Percentiles rank a stretch among this genome's conserved stretches.
Conservation (phyloP, 2,113 vertebrate genomes). For the Elgaria multicarinata region DNA sequence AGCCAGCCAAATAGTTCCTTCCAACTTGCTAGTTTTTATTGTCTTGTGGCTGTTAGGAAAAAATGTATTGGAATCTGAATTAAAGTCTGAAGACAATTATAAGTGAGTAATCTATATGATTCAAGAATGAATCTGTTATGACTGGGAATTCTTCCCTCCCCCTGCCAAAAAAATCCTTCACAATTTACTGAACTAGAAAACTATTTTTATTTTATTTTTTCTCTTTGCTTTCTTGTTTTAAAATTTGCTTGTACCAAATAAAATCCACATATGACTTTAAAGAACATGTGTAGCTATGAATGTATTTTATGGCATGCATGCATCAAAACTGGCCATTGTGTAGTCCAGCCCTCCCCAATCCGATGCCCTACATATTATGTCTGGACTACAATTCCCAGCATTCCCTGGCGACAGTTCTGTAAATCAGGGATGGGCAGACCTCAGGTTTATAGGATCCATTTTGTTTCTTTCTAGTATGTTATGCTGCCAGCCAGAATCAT, state of each 20-base stretch:
- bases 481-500: not conserved
- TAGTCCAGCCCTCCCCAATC: too few relatives aligned
- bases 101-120: slow-evolving; percentile 17
- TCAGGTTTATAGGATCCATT: too few relatives aligned
- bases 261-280: not conserved
- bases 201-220: not conserved
- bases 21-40: not conserved
- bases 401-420: not conserved
- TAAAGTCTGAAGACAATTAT: not conserved
- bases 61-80: not conserved
- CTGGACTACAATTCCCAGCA: too few relatives aligned
- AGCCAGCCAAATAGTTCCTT: slow-evolving; percentile 34
- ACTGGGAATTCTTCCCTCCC: not conserved
- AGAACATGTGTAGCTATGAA: not conserved
- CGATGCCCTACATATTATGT: too few relatives aligned
- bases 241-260: slow-evolving; percentile 19
- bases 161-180: not conserved
- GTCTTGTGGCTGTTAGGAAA: not conserved
- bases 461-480: not conserved
- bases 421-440: not conserved
- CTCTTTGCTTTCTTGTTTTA: not conserved
- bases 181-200: slow-evolving; percentile 3
- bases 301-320: not conserved
- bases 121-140: not conserved
- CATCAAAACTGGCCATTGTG: not conserved